Evolutionary conservation across 2,797 vertebrate species (phyloP).

Genomic region (Notolepis coatsorum): DNA sequence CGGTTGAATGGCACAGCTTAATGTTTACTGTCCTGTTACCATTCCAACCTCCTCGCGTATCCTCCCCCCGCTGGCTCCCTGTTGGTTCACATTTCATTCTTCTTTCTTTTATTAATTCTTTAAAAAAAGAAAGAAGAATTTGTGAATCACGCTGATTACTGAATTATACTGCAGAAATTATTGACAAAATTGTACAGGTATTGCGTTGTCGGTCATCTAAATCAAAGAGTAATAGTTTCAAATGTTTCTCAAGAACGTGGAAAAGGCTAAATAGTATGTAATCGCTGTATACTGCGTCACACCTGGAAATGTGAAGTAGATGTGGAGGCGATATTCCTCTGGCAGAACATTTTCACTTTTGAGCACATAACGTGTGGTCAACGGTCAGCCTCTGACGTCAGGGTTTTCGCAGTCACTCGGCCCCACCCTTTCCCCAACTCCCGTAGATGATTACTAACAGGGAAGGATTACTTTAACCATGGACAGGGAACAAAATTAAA

Average conservation of each 20-base stretch:
- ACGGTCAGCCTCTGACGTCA: not conserved
- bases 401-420: not conserved
- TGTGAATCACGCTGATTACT: slow-evolving; percentile 44
- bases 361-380: slow-evolving; percentile 22
- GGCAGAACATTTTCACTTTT: slow-evolving; percentile 36
- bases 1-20: slow-evolving; percentile 86
- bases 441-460: slow-evolving; percentile 7
- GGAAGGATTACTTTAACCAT: slow-evolving; percentile 3
- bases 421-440: no score
- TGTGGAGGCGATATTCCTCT: slow-evolving; percentile 22
- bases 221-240: slow-evolving; percentile 24
- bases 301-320: slow-evolving; percentile 27
- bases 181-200: slow-evolving; percentile 52
- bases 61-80: slow-evolving; percentile 48
- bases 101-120: slow-evolving; percentile 64
- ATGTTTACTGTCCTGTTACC: slow-evolving; percentile 71
- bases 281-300: slow-evolving; percentile 23
- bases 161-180: slow-evolving; percentile 44
- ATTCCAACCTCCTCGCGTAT: slow-evolving; percentile 62
- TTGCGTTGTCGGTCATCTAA: slow-evolving; percentile 60
- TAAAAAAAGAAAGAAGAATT: slow-evolving; percentile 53
- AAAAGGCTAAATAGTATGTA: slow-evolving; percentile 4
- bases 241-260: slow-evolving; percentile 27
- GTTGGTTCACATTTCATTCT: slow-evolving; percentile 59
- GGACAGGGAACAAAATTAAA: slow-evolving; percentile 10